Evolutionary conservation across 2,797 vertebrate genomes (phyloP), one percentile per base, ranked within the genome.

Genomic region (Aulostomus chinensis): DNA sequence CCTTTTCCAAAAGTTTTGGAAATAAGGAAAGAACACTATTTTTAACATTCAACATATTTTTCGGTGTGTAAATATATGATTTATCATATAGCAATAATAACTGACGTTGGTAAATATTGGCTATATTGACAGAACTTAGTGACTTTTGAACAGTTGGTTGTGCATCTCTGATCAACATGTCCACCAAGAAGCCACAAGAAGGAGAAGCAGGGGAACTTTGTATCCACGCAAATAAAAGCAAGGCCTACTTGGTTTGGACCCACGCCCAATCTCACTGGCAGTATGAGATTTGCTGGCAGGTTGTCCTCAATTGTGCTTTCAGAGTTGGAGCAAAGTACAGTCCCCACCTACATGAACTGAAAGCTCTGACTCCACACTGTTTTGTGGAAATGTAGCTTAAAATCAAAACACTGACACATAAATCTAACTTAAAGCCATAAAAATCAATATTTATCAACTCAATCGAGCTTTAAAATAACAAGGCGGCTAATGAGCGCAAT

Each of bases 291-390:
- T 65, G 36, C 71, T 81, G 80, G 78, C 76, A 58, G 31, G 45
- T 70, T 68, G 43, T 75, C 39, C 37, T 77, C 71, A 53, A 78
- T 76, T 87, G 76, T 84, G 46, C 80, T 82, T 81, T 80, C 73
- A 85, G 41, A 83, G 12, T 52, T 13, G 47, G 78, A 32, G 73
- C 84, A 83, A 79, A 84, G 76, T 66, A 36, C 61, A 62, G 76
- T 81, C 78, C 51, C 80, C 81, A 48, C 82, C 81, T 63, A 83
- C 79, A 48, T 49, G 10, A 56, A 34, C 58, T 54, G 22, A 78
- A 63, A 54, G 52, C 63, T 68, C 41, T 71, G 32, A 21, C 45
- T 38, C 21, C 18, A 62, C 24, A 34, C 36, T 25, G 30, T 42
- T 51, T 43, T 39, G 57, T 22, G 21, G 11, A n/a, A 13, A 45